Evolutionary conservation across 2,113 vertebrate genomes (phyloP), one percentile per base, ranked within the genome.

Genomic region (Melanocharis versteri): DNA sequence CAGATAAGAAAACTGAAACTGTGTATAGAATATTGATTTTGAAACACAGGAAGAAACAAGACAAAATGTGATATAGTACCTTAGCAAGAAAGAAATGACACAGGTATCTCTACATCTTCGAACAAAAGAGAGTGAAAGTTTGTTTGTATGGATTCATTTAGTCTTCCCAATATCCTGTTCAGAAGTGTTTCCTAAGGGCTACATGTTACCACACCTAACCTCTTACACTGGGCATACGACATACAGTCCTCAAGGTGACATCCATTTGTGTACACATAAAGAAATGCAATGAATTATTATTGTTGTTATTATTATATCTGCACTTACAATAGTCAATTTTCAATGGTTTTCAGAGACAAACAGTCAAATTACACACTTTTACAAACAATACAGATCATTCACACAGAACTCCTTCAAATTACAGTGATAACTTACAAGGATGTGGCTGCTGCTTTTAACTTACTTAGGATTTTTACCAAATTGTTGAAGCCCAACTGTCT

Each of bases 11-110:
- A 91, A 85, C 42, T 68, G 56, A 76, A 95, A 71, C 39, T 80
- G 66, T 16, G 42, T 61, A 76, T 28, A 87, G 30, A 94, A 90
- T 87, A 94, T 80, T 93, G 87, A 93, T 93, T 93, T 91, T 94
- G 58, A 96, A 94, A 96, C 47, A 26, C 7, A 83, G 54, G 70
- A 93, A 91, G 65, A 83, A 93, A 77, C 40, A 70, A 87, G 45
- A 83, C 33, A 91, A 94, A 87, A 80, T 39, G 50, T 75, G 44
- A 90, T 90, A 61, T 19, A 75, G 65, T 89, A 35, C 47, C 44
- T 27, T 26, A 22, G 48, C 31, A 86, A 60, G 58, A 75, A 83
- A 61, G 70, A 45, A 85, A 44, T 81, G 39, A n/a, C 35, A 65
- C 10, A 2, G 10, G 13, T 65, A 81, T 45, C 73, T 50, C 64